phyloP scores from a whole-genome alignment of 2,888 invertebrate genomes.

The Elegia similella region DNA sequence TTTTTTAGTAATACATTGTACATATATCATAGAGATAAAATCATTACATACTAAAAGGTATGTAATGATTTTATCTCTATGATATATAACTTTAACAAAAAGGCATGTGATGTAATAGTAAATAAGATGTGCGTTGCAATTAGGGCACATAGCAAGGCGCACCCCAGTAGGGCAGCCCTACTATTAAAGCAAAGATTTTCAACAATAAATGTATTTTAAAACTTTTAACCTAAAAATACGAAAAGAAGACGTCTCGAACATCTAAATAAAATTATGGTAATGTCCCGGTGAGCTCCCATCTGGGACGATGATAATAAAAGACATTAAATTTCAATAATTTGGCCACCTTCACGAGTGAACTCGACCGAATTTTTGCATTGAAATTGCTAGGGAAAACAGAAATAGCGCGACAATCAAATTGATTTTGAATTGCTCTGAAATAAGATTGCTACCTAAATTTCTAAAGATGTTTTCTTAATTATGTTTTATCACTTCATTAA shows the following conservation, averaged over 20 bases:
- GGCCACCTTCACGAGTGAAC: background rate
- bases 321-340: slow-evolving; percentile 17
- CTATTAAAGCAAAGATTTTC: no score
- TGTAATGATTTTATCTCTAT: no score
- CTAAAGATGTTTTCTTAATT: no score
- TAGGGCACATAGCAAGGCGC: no score
- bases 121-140: no score
- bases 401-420: background rate
- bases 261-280: slow-evolving; percentile 14
- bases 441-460: background rate
- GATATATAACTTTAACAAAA: no score
- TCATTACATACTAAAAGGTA: no score
- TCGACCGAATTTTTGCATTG: slow-evolving; percentile 1
- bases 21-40: no score
- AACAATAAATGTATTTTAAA: background rate
- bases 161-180: no score
- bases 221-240: background rate
- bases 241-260: background rate
- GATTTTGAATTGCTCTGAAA: background rate
- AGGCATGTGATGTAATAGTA: no score
- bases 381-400: background rate
- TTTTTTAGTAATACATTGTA: no score
- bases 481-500: no score
- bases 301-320: slow-evolving; percentile 11
- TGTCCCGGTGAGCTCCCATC: slow-evolving; percentile 3